A percentile compares a stretch with the other conserved stretches of the same genome.
These are phyloP conservation scores for Trachelus tabidus DNA, from an alignment of 2,888 invertebrate species.

Conservation along the genomic window DNA sequence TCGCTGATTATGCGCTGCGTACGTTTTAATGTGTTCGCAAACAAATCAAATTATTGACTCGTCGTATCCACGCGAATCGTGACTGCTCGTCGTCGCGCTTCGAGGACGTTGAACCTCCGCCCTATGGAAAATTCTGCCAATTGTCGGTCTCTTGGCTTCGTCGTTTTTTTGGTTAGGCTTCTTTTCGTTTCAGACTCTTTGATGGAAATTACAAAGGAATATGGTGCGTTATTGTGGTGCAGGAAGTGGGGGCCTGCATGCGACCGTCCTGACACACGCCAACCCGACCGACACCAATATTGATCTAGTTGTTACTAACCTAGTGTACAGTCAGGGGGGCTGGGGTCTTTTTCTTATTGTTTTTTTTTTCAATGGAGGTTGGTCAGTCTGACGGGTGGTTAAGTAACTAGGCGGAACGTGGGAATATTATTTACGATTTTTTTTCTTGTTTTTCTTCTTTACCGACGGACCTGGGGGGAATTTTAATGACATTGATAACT, in stretches of 20 bases:
- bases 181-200: background rate
- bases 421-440: background rate
- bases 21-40: background rate
- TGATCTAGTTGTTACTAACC: conserved; percentile 50
- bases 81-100: background rate
- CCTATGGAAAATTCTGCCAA: background rate
- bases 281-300: conserved; percentile 37
- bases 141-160: background rate
- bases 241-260: background rate
- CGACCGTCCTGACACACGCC: conserved; percentile 16
- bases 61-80: background rate
- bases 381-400: background rate
- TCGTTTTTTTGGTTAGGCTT: no score
- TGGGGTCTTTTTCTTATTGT: background rate
- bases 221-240: background rate
- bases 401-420: background rate
- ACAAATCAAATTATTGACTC: background rate
- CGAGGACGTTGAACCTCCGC: background rate
- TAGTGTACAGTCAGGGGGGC: conserved; percentile 24
- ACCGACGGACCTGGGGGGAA: background rate
- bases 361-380: background rate
- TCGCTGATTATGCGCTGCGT: background rate
- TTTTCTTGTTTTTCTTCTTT: background rate
- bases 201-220: background rate
- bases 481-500: no score